Evolutionary conservation across 2,888 invertebrate genomes (phyloP).

Genomic region (Dastarcus helophoroides): DNA sequence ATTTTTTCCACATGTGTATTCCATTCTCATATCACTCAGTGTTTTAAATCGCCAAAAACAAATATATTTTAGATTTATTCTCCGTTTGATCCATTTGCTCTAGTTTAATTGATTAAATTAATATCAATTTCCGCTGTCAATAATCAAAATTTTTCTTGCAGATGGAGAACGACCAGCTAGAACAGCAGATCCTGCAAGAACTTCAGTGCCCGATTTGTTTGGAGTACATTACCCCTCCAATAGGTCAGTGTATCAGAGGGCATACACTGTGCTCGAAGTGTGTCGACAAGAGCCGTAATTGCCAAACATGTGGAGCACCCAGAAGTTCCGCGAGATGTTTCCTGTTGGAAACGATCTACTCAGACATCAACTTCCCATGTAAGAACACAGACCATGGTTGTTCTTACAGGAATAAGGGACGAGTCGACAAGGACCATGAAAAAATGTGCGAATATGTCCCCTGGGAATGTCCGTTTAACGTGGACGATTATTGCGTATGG

Average conservation of each 20-base stretch:
- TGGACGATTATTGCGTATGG: not conserved
- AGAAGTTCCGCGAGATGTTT: not conserved
- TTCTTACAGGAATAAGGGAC: not conserved
- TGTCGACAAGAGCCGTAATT: not conserved
- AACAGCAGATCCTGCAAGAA: too few species aligned
- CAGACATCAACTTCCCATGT: not conserved
- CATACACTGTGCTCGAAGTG: not conserved
- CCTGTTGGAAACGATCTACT: not conserved
- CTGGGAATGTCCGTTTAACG: not conserved
- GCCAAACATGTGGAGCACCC: conserved; percentile 1
- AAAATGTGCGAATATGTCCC: not conserved
- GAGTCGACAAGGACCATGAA: not conserved
- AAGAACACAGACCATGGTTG: conserved; percentile 1
- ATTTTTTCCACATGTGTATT: too few species aligned
- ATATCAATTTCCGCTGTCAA: too few species aligned
- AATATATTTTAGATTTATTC: too few species aligned
- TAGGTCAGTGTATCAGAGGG: not conserved
- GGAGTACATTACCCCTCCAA: conserved; percentile 1
- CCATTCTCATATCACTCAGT: too few species aligned
- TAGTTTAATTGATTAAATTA: too few species aligned
- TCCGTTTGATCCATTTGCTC: too few species aligned
- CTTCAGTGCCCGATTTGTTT: not conserved
- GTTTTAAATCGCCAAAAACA: too few species aligned
- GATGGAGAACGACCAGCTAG: too few species aligned
- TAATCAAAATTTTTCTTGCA: too few species aligned